Conservation (phyloP, 2,888 invertebrate genomes). For the Hirudinaria manillensis region DNA sequence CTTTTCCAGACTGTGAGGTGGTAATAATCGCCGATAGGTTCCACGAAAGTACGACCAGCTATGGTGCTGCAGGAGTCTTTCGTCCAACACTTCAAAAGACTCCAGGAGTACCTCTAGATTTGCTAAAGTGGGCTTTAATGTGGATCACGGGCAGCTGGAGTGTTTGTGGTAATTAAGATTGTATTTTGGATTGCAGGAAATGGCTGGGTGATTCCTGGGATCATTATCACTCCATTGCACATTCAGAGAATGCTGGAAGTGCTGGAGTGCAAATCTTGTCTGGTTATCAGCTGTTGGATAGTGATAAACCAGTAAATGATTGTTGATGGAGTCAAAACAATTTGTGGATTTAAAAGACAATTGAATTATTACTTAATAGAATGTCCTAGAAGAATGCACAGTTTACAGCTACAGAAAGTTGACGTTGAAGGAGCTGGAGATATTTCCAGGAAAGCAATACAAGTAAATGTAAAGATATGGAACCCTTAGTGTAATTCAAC, state of each 20-base stretch:
- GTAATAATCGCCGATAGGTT: conserved; percentile 38
- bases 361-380: conserved; percentile 27
- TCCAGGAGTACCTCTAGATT: conserved; percentile 31
- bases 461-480: conserved; percentile 23
- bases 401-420: conserved; percentile 28
- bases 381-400: conserved; percentile 30
- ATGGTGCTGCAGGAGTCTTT: conserved; percentile 38
- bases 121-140: conserved; percentile 29
- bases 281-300: conserved; percentile 34
- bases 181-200: conserved; percentile 20
- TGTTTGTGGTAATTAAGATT: too few relatives aligned
- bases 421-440: conserved; percentile 25
- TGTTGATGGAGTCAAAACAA: too few relatives aligned
- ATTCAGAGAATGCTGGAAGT: conserved; percentile 30
- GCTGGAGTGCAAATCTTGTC: conserved; percentile 35
- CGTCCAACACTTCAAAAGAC: conserved; percentile 31
- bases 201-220: conserved; percentile 36
- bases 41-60: conserved; percentile 37
- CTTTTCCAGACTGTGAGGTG: conserved; percentile 32
- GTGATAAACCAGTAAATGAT: conserved; percentile 22
- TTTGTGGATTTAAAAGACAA: too few relatives aligned
- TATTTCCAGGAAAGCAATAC: conserved; percentile 34
- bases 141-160: too few relatives aligned
- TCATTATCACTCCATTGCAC: conserved; percentile 32
- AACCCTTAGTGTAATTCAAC: neutral